Conservation (phyloP, 2,888 invertebrate genomes). For the Enoplolaimus lenunculus region DNA sequence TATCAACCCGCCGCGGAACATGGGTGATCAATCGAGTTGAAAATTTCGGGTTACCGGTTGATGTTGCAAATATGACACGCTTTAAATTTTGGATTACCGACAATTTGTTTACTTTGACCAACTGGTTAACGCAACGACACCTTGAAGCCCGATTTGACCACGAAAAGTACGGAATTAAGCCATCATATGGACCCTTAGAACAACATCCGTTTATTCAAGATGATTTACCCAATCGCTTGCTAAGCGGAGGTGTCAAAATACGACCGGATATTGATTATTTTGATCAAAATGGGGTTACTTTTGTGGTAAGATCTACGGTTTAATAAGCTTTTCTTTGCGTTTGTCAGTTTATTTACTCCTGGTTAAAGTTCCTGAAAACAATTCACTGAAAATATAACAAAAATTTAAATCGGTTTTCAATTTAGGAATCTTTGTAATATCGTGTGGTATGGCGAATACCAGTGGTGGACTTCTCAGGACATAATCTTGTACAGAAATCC, state of each 20-base stretch:
- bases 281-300: conserved; percentile 32
- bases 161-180: conserved; percentile 41
- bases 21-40: conserved; percentile 46
- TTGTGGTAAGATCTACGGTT: conserved; percentile 35
- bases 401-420: too few species aligned
- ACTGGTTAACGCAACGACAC: conserved; percentile 12
- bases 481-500: too few species aligned
- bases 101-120: not conserved
- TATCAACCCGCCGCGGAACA: conserved; percentile 45
- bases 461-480: too few species aligned
- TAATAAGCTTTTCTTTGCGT: too few species aligned
- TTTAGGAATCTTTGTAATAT: too few species aligned
- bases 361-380: too few species aligned
- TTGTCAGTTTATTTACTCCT: too few species aligned
- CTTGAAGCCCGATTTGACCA: conserved; percentile 41
- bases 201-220: conserved; percentile 39
- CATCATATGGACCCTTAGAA: conserved; percentile 34
- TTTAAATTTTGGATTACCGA: not conserved
- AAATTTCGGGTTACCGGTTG: conserved; percentile 42
- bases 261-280: conserved; percentile 37
- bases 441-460: too few species aligned
- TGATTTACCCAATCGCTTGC: conserved; percentile 44
- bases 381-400: too few species aligned
- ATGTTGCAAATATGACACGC: conserved; percentile 24
- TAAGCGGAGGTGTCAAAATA: conserved; percentile 35